Percentiles rank a stretch among this genome's conserved stretches.
phyloP scores from a whole-genome alignment of 2,797 vertebrate genomes.

The Spheniscus humboldti region DNA sequence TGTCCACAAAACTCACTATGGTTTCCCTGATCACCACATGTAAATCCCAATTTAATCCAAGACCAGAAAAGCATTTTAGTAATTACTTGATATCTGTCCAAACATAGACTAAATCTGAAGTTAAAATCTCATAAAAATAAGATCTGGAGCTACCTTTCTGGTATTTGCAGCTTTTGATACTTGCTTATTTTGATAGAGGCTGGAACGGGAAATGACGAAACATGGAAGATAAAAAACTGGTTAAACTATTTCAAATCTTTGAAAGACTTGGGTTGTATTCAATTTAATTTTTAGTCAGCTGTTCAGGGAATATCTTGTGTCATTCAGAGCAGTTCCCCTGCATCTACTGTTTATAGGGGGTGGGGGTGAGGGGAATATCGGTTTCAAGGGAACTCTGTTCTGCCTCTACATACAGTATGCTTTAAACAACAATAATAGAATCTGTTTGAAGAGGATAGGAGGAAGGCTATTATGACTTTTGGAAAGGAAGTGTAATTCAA shows the following conservation, averaged over 20 bases:
- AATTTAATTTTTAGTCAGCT: not conserved
- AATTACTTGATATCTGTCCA: not conserved
- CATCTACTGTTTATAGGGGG: not conserved
- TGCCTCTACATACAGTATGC: not conserved
- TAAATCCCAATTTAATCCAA: not conserved
- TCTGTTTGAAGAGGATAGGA: not conserved
- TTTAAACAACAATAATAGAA: not conserved
- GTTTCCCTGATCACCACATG: not conserved
- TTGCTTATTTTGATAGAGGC: not conserved
- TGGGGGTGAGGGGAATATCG: fast-evolving
- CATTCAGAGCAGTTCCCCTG: not conserved
- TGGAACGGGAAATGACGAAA: not conserved
- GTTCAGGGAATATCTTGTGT: not conserved
- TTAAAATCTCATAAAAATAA: not conserved
- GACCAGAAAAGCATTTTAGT: not conserved
- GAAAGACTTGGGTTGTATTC: not conserved
- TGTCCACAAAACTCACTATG: not conserved
- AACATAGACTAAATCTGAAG: not conserved
- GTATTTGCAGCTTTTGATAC: not conserved
- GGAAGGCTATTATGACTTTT: not conserved
- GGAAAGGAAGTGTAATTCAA: not conserved
- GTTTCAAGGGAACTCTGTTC: not conserved
- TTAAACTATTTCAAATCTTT: not conserved
- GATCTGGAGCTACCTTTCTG: not conserved
- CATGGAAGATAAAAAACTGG: not conserved